These are phyloP conservation scores for Marisa cornuarietis DNA, from an alignment of 1,140 invertebrate species.

Conservation along the genomic window DNA sequence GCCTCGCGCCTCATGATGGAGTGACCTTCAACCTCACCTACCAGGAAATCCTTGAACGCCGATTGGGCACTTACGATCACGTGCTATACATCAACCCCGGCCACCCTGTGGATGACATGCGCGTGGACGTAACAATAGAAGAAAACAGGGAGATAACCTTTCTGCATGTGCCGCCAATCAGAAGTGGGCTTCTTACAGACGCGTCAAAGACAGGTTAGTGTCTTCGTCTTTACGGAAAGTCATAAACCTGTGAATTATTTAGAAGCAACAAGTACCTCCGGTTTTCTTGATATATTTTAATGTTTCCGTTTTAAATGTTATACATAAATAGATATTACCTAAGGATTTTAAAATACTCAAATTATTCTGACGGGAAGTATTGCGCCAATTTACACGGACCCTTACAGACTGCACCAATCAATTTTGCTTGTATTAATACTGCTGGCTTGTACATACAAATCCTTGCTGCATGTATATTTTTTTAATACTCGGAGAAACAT, in stretches of 20 bases:
- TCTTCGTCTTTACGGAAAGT: no score
- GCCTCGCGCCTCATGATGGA: conserved; percentile 41
- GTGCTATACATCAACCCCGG: conserved; percentile 49
- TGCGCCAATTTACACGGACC: no score
- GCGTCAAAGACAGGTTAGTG: conserved; percentile 9
- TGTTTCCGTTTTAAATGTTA: no score
- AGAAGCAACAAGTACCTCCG: no score
- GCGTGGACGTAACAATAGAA: conserved; percentile 40
- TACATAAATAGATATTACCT: no score
- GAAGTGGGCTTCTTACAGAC: conserved; percentile 27
- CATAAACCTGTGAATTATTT: no score
- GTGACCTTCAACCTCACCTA: conserved; percentile 53
- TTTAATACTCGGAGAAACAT: no score
- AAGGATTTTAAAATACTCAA: no score
- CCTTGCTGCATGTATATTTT: neutral
- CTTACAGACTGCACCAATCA: no score
- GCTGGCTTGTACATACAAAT: neutral
- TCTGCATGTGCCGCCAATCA: conserved; percentile 40
- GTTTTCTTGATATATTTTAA: no score
- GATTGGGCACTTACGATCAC: conserved; percentile 46
- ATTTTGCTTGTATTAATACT: neutral
- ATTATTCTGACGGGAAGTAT: no score
- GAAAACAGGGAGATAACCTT: conserved; percentile 45
- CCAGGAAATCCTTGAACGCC: conserved; percentile 49
- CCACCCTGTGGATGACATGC: conserved; percentile 47